A percentile compares a stretch with the other conserved stretches of the same genome.
Conservation (phyloP, 2,797 vertebrate genomes). For the Ataeniobius toweri region DNA sequence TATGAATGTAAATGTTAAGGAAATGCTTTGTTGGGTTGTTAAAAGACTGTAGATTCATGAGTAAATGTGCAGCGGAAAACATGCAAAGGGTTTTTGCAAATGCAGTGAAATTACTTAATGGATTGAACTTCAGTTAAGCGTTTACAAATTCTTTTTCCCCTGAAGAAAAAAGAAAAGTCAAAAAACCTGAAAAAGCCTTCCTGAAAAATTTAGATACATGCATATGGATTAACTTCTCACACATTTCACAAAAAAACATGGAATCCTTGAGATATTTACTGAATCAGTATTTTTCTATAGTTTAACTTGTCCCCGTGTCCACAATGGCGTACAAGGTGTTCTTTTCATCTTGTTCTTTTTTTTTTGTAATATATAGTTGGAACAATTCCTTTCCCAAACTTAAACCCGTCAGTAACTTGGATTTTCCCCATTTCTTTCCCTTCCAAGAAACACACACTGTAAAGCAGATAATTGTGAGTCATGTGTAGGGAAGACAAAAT, state of each 20-base stretch:
- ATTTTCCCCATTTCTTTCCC: not conserved
- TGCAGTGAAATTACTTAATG: too few species aligned
- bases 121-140: too few species aligned
- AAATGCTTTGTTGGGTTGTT: too few species aligned
- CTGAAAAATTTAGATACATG: not conserved
- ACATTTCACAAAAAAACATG: not conserved
- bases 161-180: not conserved
- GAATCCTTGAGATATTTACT: not conserved
- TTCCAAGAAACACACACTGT: not conserved
- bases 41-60: too few species aligned
- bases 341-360: not conserved
- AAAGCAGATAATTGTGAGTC: not conserved
- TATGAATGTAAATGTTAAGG: too few species aligned
- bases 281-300: not conserved
- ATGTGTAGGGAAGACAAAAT: conserved; percentile 1
- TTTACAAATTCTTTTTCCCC: too few species aligned
- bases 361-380: not conserved
- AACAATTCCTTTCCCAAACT: not conserved
- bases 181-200: not conserved
- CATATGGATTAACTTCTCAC: not conserved
- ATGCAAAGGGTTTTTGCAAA: too few species aligned
- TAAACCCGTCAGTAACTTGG: not conserved
- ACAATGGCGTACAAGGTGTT: not conserved
- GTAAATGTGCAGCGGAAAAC: too few species aligned
- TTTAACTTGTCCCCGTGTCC: not conserved